Percentiles rank a stretch among this genome's conserved stretches.
Evolutionary conservation across 2,888 invertebrate species (phyloP).

Genomic region (Athalia cordata): DNA sequence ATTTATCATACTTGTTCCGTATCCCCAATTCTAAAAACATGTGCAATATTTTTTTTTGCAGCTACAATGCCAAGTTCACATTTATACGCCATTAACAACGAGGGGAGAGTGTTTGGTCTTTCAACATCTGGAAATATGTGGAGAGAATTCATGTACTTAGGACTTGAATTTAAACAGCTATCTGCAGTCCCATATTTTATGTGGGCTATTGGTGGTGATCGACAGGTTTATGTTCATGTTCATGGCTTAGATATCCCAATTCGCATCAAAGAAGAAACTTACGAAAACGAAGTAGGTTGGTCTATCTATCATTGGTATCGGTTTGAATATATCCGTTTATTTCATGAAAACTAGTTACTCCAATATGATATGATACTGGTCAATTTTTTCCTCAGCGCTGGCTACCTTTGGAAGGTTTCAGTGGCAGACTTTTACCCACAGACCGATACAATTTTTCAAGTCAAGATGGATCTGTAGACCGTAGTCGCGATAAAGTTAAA

Average conservation of each 20-base stretch:
- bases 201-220: constrained; percentile 95
- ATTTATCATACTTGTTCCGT: too few species aligned
- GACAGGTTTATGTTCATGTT: constrained; percentile 94
- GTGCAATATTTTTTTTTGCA: not conserved
- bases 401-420: constrained; percentile 93
- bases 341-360: not conserved
- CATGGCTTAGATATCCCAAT: constrained; percentile 93
- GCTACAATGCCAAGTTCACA: constrained; percentile 81
- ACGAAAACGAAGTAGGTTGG: constrained; percentile 87
- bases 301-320: constrained; percentile 38
- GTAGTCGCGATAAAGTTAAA: constrained; percentile 87
- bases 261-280: constrained; percentile 91
- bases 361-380: not conserved
- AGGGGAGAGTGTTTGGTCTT: constrained; percentile 90
- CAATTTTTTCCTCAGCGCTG: constrained; percentile 78
- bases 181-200: constrained; percentile 89
- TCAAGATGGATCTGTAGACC: constrained; percentile 86
- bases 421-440: constrained; percentile 88
- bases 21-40: not conserved
- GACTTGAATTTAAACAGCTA: constrained; percentile 91
- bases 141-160: constrained; percentile 90
- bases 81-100: constrained; percentile 90
- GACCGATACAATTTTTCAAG: constrained; percentile 92
- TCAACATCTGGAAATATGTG: constrained; percentile 88
- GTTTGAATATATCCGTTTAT: constrained; percentile 33